Evolutionary conservation across 1,140 invertebrate species (phyloP).

Genomic region (Scaptomyza pallida): DNA sequence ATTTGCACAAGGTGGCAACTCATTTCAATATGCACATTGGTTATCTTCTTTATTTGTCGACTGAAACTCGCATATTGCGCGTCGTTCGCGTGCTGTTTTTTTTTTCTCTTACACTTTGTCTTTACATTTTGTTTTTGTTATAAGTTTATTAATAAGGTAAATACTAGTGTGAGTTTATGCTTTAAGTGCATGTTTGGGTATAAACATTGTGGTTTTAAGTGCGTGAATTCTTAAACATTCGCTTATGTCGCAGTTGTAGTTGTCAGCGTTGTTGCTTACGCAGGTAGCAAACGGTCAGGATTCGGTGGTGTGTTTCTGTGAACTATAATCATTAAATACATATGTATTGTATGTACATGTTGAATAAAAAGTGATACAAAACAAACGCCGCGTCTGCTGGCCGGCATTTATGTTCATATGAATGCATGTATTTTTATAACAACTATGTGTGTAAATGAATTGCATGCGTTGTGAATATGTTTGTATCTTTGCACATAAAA

Average conservation of each 20-base stretch:
- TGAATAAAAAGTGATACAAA: not conserved
- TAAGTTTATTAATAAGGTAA: not conserved
- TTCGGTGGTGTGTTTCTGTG: not conserved
- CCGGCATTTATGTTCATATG: not conserved
- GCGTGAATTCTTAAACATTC: not conserved
- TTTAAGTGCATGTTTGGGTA: not conserved
- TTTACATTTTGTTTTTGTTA: not conserved
- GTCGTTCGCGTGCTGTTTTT: not conserved
- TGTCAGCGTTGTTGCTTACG: not conserved
- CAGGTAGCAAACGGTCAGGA: not conserved
- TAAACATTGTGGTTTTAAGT: not conserved
- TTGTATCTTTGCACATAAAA: not conserved
- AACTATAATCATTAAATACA: too few species aligned
- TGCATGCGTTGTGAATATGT: not conserved
- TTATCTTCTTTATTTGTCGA: not conserved
- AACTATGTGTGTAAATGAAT: not conserved
- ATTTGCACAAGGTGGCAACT: slow-evolving; percentile 21
- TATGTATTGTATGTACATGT: too few species aligned
- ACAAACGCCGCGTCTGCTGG: not conserved
- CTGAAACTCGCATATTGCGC: not conserved
- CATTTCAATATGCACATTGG: not conserved
- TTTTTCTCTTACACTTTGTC: not conserved
- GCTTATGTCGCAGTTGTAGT: not conserved
- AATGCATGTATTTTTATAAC: too few species aligned
- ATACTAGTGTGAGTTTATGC: not conserved